Evolutionary conservation across 1,140 invertebrate genomes (phyloP).

Genomic region (Cyclina sinensis): DNA sequence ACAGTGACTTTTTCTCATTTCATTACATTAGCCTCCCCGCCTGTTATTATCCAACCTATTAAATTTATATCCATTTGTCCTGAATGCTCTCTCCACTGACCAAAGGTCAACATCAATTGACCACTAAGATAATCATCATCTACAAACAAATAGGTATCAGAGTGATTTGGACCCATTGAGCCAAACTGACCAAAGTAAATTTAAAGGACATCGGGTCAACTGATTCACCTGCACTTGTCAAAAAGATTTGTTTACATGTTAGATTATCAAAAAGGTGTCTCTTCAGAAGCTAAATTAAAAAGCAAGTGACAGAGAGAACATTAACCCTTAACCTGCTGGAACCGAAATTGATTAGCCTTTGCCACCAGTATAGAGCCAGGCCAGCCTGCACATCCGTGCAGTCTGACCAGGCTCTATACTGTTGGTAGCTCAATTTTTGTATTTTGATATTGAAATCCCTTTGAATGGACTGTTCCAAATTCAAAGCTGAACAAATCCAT

Average conservation of each 20-base stretch:
- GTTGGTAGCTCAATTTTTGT: too few relatives aligned
- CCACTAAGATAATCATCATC: conserved; percentile 40
- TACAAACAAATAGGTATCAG: conserved; percentile 49
- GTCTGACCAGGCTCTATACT: too few relatives aligned
- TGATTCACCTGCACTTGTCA: conserved; percentile 1
- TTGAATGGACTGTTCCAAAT: too few relatives aligned
- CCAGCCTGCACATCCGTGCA: too few relatives aligned
- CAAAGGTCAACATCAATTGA: conserved; percentile 50
- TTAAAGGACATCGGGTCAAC: conserved; percentile 22
- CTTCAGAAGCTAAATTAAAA: too few relatives aligned
- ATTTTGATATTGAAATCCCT: too few relatives aligned
- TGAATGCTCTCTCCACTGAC: conserved; percentile 14
- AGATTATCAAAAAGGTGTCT: neutral
- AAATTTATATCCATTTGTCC: conserved; percentile 40
- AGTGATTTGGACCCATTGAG: conserved; percentile 25
- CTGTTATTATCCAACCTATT: conserved; percentile 21
- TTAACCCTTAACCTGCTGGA: too few relatives aligned
- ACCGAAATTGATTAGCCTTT: too few relatives aligned
- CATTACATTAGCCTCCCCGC: neutral
- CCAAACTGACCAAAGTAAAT: conserved; percentile 33
- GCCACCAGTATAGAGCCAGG: too few relatives aligned
- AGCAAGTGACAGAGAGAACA: too few relatives aligned
- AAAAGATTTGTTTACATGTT: neutral
- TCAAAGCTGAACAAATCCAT: too few relatives aligned
- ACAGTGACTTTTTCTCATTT: conserved; percentile 20